Conservation (phyloP, 35 echinoderm and acorn worm genomes). For the Hemicentrotus pulcherrimus region DNA sequence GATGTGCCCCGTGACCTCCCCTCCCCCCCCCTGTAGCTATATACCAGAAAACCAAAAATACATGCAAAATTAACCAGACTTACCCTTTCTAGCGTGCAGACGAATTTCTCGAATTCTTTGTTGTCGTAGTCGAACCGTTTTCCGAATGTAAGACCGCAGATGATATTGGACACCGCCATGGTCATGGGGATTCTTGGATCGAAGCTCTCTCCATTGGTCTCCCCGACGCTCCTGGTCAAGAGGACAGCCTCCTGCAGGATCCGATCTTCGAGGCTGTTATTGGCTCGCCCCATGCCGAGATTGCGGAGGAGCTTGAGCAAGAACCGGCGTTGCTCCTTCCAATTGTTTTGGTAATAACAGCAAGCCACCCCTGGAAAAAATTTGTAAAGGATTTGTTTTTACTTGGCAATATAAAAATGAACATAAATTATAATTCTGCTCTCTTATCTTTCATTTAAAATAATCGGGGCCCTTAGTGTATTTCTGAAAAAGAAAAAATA, state of each 20-base stretch:
- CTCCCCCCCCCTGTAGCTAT: too few relatives aligned
- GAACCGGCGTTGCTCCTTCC: slow-evolving; percentile 77
- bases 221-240: slow-evolving; percentile 28
- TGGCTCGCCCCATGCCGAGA: slow-evolving; percentile 66
- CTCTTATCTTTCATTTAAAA: too few relatives aligned
- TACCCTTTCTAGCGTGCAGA: slow-evolving; percentile 18
- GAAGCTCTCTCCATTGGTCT: slow-evolving; percentile 55
- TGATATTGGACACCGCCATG: slow-evolving; percentile 75
- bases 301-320: slow-evolving; percentile 57
- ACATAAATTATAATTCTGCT: background rate
- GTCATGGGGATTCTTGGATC: slow-evolving; percentile 43
- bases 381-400: background rate
- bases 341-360: slow-evolving; percentile 47
- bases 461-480: too few relatives aligned
- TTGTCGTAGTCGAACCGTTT: slow-evolving; percentile 69
- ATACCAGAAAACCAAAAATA: too few relatives aligned
- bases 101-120: slow-evolving; percentile 54
- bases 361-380: slow-evolving; percentile 28
- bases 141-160: slow-evolving; percentile 62
- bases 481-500: too few relatives aligned
- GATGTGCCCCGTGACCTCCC: too few relatives aligned
- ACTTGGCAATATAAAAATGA: background rate
- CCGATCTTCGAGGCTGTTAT: slow-evolving; percentile 58
- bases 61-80: background rate
- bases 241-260: slow-evolving; percentile 49